Evolutionary conservation across 2,797 vertebrate genomes (phyloP).

Genomic region (Xenentodon cancila): DNA sequence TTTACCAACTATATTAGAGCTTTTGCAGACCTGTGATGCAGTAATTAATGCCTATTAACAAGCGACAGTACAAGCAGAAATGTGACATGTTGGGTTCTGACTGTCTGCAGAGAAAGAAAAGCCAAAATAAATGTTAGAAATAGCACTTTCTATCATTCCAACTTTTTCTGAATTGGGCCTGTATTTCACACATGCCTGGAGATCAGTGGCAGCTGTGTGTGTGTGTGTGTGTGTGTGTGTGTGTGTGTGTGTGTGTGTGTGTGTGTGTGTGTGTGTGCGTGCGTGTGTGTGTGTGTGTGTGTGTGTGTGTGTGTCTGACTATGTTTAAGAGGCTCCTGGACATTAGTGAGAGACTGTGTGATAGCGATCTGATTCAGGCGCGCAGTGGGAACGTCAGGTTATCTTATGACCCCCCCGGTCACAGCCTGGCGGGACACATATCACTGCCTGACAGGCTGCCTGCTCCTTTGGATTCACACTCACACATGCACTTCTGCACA

Average conservation of each 20-base stretch:
- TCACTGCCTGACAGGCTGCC: constrained; percentile 58
- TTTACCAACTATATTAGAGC: too few relatives aligned
- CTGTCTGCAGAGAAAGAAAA: too few relatives aligned
- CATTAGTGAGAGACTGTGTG: constrained; percentile 47
- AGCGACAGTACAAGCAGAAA: too few relatives aligned
- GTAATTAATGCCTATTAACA: too few relatives aligned
- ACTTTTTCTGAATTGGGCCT: too few relatives aligned
- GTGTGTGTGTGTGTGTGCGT: constrained; percentile 29
- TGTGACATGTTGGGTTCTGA: too few relatives aligned
- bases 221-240: constrained; percentile 1
- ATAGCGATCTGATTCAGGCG: constrained; percentile 71
- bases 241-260: constrained; percentile 17
- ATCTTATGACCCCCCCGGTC: constrained; percentile 70
- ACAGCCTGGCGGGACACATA: constrained; percentile 59
- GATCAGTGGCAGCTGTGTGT: neutral
- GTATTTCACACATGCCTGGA: neutral
- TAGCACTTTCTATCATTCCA: too few relatives aligned
- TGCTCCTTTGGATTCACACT: constrained; percentile 44
- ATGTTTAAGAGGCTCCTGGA: constrained; percentile 47
- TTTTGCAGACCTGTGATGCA: too few relatives aligned
- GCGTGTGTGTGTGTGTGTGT: constrained; percentile 8
- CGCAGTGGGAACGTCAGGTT: constrained; percentile 55
- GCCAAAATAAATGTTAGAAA: too few relatives aligned
- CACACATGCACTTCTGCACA: constrained; percentile 22
- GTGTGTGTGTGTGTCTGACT: constrained; percentile 25